Evolutionary conservation across 30 jellyfish, hydroid and myxozoan species (phyloP), one percentile per base, ranked within the genome.

Genomic region (Aurelia sp.): DNA sequence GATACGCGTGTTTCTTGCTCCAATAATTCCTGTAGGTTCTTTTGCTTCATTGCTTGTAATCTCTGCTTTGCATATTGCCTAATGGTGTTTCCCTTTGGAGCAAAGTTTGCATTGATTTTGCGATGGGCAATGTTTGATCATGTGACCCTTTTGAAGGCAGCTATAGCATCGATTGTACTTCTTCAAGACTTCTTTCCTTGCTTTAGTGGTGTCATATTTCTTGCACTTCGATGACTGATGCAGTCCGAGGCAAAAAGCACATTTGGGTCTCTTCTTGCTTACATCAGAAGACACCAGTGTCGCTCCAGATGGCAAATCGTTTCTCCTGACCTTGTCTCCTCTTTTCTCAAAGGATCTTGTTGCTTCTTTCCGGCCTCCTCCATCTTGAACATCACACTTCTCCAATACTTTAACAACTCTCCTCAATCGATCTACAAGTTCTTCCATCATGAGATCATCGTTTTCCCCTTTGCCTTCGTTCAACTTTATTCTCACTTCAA

Each of bases 1-100:
- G 13, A 57, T 58, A 11, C 13, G 33, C 57, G 16, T 30, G 3
- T 18, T 22, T 19, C 24, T 52, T 17, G 67, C 10, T 10, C 63
- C 27, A 8, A 81, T 11, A 17, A 81, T 58, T 64, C 91, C 91
- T 4, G 91, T 81, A 15, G 91, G 91, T 19, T 81, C 91, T 6
- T 63, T 78, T 3, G 13, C 83, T 51, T n/a, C 81, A 35, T 24
- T 17, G 48, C 48, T 5, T 38, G 48, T 5, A 3, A 38, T 38
- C 5, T 2, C 48, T 5, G 48, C 81, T 11, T 35, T 40, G 24
- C 91, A 63, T 21, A 69, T 20, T 47, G 87, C 35, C 61, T 53
- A 79, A 55, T 52, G 80, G 68, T 83, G 88, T 38, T 67, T 81
- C 27, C 33, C 68, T 18, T 27, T 35, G 2, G 70, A 8, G 22